Evolutionary conservation across 2,113 vertebrate species (phyloP).

Genomic region (Cottus gobio): DNA sequence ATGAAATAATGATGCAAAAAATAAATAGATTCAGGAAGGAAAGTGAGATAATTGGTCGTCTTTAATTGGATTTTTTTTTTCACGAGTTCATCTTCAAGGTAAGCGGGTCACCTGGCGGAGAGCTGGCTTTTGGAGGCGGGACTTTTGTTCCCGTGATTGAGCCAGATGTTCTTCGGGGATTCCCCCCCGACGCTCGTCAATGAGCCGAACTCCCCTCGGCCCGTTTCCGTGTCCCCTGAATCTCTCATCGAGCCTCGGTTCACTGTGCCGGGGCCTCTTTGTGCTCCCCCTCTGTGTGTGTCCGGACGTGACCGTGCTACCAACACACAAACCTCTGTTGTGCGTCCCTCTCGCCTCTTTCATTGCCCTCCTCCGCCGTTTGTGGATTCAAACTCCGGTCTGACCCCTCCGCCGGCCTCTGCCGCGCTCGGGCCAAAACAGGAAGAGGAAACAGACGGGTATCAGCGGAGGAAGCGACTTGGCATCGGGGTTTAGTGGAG

Average conservation of each 20-base stretch:
- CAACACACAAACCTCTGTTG: constrained; percentile 71
- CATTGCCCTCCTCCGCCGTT: constrained; percentile 57
- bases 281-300: constrained; percentile 37
- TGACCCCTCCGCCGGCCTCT: constrained; percentile 72
- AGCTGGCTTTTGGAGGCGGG: no score
- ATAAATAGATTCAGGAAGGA: no score
- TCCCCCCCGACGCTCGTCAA: background rate
- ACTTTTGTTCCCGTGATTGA: background rate
- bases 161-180: background rate
- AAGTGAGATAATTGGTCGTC: no score
- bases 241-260: constrained; percentile 17
- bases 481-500: constrained; percentile 9
- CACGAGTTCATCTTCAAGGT: no score
- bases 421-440: constrained; percentile 56
- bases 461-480: constrained; percentile 67
- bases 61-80: no score
- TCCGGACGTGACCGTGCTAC: constrained; percentile 76
- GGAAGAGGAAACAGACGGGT: constrained; percentile 79
- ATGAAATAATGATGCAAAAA: no score
- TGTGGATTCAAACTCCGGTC: constrained; percentile 66
- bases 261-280: constrained; percentile 48
- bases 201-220: background rate
- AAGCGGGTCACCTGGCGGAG: no score
- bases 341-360: constrained; percentile 63
- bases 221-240: background rate